Evolutionary conservation across 2,113 vertebrate genomes (phyloP).

Genomic region (Smithornis capensis): DNA sequence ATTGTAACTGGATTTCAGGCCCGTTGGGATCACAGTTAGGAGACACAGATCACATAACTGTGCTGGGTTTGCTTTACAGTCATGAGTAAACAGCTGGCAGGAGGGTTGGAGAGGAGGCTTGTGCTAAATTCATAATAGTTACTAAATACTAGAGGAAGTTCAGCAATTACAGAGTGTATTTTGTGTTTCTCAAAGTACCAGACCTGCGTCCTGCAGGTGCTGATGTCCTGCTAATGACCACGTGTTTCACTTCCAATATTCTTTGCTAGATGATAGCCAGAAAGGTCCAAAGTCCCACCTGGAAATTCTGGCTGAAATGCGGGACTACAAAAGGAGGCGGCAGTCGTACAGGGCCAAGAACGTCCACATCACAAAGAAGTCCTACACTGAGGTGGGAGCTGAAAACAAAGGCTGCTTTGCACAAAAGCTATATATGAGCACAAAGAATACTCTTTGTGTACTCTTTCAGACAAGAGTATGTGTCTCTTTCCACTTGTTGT

Average conservation of each 20-base stretch:
- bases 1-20: neutral
- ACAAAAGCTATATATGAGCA: neutral
- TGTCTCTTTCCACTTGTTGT: neutral
- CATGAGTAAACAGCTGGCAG: neutral
- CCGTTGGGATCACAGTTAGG: neutral
- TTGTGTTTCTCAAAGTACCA: neutral
- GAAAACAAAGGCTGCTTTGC: neutral
- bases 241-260: neutral
- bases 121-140: neutral
- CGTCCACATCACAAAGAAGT: slow-evolving; percentile 98
- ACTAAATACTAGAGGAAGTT: neutral
- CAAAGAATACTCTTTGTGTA: neutral
- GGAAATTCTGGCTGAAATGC: slow-evolving; percentile 97
- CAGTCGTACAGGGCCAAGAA: slow-evolving; percentile 98
- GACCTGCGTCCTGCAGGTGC: neutral
- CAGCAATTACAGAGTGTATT: neutral
- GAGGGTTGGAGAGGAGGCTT: neutral
- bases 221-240: neutral
- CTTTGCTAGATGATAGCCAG: slow-evolving; percentile 81
- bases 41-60: neutral
- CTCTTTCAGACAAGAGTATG: neutral
- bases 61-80: neutral
- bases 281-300: slow-evolving; percentile 94
- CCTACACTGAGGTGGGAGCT: slow-evolving; percentile 90
- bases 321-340: slow-evolving; percentile 94